Conservation (phyloP, 1,140 invertebrate species). For the Amyelois transitella region DNA sequence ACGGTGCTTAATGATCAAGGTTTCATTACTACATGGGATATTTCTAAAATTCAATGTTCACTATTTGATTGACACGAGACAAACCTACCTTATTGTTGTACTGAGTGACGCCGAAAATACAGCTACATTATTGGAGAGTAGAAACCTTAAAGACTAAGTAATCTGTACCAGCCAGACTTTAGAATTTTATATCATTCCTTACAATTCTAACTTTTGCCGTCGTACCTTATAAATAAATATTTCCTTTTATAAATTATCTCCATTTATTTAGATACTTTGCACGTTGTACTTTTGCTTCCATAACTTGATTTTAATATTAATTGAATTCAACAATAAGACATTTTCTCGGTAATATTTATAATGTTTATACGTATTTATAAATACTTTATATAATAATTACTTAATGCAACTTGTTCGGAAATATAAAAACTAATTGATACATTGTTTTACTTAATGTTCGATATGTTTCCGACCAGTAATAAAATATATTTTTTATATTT, state of each 20-base stretch:
- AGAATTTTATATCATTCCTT: conserved; percentile 2
- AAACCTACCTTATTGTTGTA: neutral
- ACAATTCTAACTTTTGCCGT: conserved; percentile 3
- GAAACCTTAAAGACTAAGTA: conserved; percentile 22
- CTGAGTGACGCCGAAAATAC: conserved; percentile 1
- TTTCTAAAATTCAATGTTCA: too few relatives aligned
- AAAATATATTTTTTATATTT: too few relatives aligned
- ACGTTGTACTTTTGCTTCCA: conserved; percentile 12
- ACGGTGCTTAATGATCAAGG: too few relatives aligned
- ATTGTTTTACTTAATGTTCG: neutral
- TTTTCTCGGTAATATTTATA: conserved; percentile 4
- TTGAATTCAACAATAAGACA: conserved; percentile 4
- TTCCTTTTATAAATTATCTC: neutral
- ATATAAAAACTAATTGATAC: neutral
- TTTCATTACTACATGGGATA: too few relatives aligned
- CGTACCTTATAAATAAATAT: conserved; percentile 1
- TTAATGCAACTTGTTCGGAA: neutral
- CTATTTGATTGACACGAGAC: neutral
- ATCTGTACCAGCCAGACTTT: conserved; percentile 34
- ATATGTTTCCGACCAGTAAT: too few relatives aligned
- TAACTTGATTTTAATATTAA: neutral
- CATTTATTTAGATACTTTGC: conserved; percentile 6
- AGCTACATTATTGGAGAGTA: conserved; percentile 15
- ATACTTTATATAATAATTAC: neutral
- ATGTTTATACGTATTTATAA: neutral